Percentiles rank a stretch among this genome's conserved stretches.
Evolutionary conservation across 2,888 invertebrate genomes (phyloP).

Genomic region (Aleiodes leptofemur): DNA sequence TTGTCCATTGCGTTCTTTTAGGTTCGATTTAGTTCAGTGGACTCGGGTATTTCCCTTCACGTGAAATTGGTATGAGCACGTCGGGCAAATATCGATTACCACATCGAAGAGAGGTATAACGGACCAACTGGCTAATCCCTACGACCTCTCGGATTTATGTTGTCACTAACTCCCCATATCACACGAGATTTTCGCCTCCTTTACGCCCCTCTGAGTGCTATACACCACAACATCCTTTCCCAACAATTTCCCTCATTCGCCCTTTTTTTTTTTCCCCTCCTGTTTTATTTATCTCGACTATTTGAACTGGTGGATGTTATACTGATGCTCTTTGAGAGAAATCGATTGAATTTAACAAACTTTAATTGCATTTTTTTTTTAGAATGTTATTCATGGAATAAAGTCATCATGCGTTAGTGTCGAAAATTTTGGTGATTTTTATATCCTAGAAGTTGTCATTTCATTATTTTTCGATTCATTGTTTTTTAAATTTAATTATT

Average conservation of each 20-base stretch:
- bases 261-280: not conserved
- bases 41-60: slow-evolving; percentile 1
- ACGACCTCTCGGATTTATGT: slow-evolving; percentile 49
- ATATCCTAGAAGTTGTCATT: too few relatives aligned
- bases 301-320: not conserved
- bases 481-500: too few relatives aligned
- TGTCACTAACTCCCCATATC: slow-evolving; percentile 49
- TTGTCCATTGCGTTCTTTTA: slow-evolving; percentile 22
- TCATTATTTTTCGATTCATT: too few relatives aligned
- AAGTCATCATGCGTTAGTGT: too few relatives aligned
- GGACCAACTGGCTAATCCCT: slow-evolving; percentile 46
- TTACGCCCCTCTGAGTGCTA: slow-evolving; percentile 22
- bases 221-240: slow-evolving; percentile 26
- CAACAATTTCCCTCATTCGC: not conserved
- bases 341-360: slow-evolving; percentile 5
- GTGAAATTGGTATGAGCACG: slow-evolving; percentile 41
- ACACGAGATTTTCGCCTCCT: slow-evolving; percentile 42
- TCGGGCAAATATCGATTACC: slow-evolving; percentile 50
- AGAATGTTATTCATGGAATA: too few relatives aligned
- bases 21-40: slow-evolving; percentile 23
- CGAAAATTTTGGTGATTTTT: too few relatives aligned
- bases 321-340: not conserved
- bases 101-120: slow-evolving; percentile 32
- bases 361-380: too few relatives aligned
- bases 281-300: slow-evolving; percentile 1